Percentiles rank a stretch among this genome's conserved stretches.
These are phyloP conservation scores for Microctonus aethiopoides DNA, from an alignment of 2,888 invertebrate species.

Conservation along the genomic window DNA sequence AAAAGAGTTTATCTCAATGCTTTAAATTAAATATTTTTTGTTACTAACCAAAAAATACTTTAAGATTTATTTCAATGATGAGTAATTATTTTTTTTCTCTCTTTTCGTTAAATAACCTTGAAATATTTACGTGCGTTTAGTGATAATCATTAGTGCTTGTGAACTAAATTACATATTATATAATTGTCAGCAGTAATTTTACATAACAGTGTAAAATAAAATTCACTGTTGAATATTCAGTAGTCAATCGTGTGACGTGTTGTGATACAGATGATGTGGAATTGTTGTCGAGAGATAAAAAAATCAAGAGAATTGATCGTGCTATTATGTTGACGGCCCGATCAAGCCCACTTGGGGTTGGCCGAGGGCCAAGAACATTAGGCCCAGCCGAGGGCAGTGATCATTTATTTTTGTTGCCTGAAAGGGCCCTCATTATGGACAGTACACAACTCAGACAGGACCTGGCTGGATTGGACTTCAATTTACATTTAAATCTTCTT, in stretches of 20 bases:
- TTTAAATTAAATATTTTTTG: too few species aligned
- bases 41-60: too few species aligned
- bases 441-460: slow-evolving; percentile 70
- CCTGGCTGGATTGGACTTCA: slow-evolving; percentile 70
- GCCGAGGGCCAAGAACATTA: slow-evolving; percentile 59
- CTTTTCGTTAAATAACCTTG: too few species aligned
- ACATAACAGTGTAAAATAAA: not conserved
- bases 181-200: too few species aligned
- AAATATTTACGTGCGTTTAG: too few species aligned
- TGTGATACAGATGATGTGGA: not conserved
- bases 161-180: too few species aligned
- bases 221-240: not conserved
- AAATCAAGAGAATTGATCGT: slow-evolving; percentile 25
- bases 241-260: slow-evolving; percentile 17
- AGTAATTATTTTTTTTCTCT: too few species aligned
- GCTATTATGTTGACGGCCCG: slow-evolving; percentile 61
- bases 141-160: too few species aligned
- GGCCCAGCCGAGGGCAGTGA: slow-evolving; percentile 70
- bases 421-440: slow-evolving; percentile 71
- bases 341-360: slow-evolving; percentile 61
- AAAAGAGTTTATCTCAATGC: too few species aligned
- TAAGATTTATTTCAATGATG: too few species aligned
- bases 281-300: slow-evolving; percentile 5
- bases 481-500: slow-evolving; percentile 68
- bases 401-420: slow-evolving; percentile 70